Evolutionary conservation across 2,113 vertebrate species (phyloP).

Genomic region (Hylia prasina): DNA sequence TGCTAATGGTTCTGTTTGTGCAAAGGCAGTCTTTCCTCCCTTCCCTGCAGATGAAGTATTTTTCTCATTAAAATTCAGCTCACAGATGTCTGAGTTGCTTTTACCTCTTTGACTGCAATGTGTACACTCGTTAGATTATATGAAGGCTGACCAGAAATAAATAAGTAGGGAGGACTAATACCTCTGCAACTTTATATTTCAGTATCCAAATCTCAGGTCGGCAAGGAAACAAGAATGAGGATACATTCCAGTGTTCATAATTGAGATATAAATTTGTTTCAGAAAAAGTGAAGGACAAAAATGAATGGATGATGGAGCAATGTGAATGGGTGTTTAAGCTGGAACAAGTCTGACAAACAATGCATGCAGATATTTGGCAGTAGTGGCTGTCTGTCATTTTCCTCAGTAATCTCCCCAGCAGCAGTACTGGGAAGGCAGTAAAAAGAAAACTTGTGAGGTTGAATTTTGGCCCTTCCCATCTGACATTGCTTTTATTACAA

Average conservation of each 20-base stretch:
- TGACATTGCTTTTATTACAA: background rate
- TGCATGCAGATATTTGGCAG: background rate
- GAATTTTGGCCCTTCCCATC: background rate
- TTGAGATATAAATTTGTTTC: background rate
- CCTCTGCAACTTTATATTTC: background rate
- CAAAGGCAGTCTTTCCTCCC: background rate
- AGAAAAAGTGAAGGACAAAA: background rate
- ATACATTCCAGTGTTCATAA: background rate
- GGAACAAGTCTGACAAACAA: background rate
- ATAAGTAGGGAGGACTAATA: background rate
- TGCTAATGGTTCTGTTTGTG: slow-evolving; percentile 15
- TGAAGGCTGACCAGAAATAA: background rate
- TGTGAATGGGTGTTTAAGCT: background rate
- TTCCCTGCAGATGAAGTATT: background rate
- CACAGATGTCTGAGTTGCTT: background rate
- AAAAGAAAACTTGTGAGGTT: background rate
- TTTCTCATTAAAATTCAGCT: slow-evolving; percentile 26
- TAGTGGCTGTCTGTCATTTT: background rate
- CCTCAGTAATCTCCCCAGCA: background rate
- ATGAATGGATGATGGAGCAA: background rate
- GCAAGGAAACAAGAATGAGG: background rate
- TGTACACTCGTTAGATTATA: background rate
- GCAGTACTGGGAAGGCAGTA: background rate
- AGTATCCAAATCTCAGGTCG: background rate
- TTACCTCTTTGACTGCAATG: background rate